Percentiles rank a stretch among this genome's conserved stretches.
phyloP scores from a whole-genome alignment of 2,888 invertebrate genomes.

The Polyommatus icarus region DNA sequence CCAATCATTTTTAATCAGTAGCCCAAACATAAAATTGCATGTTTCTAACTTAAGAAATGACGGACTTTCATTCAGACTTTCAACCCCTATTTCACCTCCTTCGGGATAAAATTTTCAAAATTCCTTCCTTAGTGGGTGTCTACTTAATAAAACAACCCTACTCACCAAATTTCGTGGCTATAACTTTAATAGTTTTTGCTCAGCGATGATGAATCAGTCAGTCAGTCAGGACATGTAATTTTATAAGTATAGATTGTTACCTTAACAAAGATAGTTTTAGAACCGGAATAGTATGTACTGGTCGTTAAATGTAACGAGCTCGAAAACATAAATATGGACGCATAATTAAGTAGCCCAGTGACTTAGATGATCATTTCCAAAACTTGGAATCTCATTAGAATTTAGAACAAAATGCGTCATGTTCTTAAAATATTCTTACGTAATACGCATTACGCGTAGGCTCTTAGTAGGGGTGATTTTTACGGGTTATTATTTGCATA shows the following conservation, averaged over 20 bases:
- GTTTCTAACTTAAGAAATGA: too few species aligned
- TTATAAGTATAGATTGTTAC: not conserved
- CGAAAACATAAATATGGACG: slow-evolving; percentile 6
- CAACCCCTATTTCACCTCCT: too few species aligned
- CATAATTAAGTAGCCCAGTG: slow-evolving; percentile 10
- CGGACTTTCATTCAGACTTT: too few species aligned
- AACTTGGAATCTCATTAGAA: slow-evolving; percentile 10
- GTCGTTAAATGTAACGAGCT: slow-evolving; percentile 8
- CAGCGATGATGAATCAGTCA: too few species aligned
- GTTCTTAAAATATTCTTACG: not conserved
- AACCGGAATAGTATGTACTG: slow-evolving; percentile 1
- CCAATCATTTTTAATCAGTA: too few species aligned
- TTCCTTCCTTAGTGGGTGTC: too few species aligned
- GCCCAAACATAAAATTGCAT: too few species aligned
- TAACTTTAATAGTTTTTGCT: too few species aligned
- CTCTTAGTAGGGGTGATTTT: not conserved
- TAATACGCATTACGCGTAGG: not conserved
- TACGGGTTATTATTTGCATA: not conserved
- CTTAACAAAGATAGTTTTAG: not conserved
- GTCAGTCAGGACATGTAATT: too few species aligned
- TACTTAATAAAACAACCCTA: too few species aligned
- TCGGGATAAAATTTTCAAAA: too few species aligned
- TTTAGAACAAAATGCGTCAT: not conserved
- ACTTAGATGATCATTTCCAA: not conserved
- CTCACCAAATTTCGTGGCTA: too few species aligned